Evolutionary conservation across 2,888 invertebrate species (phyloP).

Genomic region (Philereme transversata): DNA sequence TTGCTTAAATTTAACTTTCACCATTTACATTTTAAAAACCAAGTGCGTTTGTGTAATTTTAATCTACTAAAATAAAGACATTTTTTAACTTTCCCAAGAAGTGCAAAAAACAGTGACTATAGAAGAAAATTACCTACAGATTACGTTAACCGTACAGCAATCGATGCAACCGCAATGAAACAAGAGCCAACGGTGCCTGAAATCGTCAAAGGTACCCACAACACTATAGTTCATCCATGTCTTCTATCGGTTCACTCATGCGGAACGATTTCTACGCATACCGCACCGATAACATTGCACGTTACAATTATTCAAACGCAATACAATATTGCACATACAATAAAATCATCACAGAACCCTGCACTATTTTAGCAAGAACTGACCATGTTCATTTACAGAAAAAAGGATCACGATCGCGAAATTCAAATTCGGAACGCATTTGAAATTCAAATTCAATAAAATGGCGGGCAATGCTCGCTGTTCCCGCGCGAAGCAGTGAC

Average conservation of each 20-base stretch:
- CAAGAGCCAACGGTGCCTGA: slow-evolving; percentile 67
- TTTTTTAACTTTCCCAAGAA: slow-evolving; percentile 1
- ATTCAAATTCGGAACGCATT: slow-evolving; percentile 42
- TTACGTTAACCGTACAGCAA: slow-evolving; percentile 53
- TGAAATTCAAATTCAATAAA: slow-evolving; percentile 48
- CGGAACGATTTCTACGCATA: slow-evolving; percentile 72
- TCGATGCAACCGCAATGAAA: slow-evolving; percentile 67
- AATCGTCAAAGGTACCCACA: slow-evolving; percentile 63
- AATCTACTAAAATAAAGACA: slow-evolving; percentile 1
- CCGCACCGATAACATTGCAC: slow-evolving; percentile 47
- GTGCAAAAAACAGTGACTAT: slow-evolving; percentile 25
- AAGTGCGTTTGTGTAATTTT: slow-evolving; percentile 5
- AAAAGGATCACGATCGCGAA: slow-evolving; percentile 37
- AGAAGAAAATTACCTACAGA: slow-evolving; percentile 37
- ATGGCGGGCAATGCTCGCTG: slow-evolving; percentile 55
- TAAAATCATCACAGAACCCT: slow-evolving; percentile 35
- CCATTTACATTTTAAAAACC: not conserved
- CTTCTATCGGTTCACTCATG: slow-evolving; percentile 59
- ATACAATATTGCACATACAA: slow-evolving; percentile 8
- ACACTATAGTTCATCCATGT: slow-evolving; percentile 59
- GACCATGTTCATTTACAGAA: slow-evolving; percentile 39
- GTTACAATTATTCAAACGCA: slow-evolving; percentile 36
- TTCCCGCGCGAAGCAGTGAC: slow-evolving; percentile 60
- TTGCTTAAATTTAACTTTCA: no score
- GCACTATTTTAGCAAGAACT: slow-evolving; percentile 41